These are phyloP conservation scores for Mugil cephalus DNA, from an alignment of 2,113 vertebrate genomes.

Conservation along the genomic window DNA sequence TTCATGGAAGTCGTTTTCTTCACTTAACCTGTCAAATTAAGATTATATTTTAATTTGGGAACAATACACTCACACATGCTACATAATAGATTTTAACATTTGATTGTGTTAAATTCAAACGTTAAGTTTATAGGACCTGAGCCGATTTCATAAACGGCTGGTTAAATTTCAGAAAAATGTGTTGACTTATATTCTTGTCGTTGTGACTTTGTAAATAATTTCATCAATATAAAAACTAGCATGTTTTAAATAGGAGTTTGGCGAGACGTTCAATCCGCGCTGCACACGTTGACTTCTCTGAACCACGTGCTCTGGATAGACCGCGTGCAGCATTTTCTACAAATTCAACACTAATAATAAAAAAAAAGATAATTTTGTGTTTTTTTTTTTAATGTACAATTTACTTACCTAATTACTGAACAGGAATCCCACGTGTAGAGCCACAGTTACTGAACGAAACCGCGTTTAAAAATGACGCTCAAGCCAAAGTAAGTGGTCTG, in stretches of 20 bases:
- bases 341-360: neutral
- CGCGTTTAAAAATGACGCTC: neutral
- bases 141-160: neutral
- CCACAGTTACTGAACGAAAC: neutral
- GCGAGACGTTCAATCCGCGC: accelerated
- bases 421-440: neutral
- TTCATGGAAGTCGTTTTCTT: neutral
- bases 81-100: neutral
- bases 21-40: conserved; percentile 21
- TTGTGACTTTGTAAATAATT: accelerated
- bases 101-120: neutral
- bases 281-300: neutral
- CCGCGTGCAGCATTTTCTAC: neutral
- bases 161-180: neutral
- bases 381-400: neutral
- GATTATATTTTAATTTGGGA: neutral
- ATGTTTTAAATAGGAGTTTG: neutral
- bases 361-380: accelerated
- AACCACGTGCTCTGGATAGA: neutral
- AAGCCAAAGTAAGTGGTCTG: accelerated
- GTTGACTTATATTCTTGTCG: accelerated
- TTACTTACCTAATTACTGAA: neutral
- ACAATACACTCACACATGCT: too few species aligned
- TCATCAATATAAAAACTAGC: accelerated
- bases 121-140: accelerated